Evolutionary conservation across 2,113 vertebrate genomes (phyloP).

Genomic region (Chionodraco myersi): DNA sequence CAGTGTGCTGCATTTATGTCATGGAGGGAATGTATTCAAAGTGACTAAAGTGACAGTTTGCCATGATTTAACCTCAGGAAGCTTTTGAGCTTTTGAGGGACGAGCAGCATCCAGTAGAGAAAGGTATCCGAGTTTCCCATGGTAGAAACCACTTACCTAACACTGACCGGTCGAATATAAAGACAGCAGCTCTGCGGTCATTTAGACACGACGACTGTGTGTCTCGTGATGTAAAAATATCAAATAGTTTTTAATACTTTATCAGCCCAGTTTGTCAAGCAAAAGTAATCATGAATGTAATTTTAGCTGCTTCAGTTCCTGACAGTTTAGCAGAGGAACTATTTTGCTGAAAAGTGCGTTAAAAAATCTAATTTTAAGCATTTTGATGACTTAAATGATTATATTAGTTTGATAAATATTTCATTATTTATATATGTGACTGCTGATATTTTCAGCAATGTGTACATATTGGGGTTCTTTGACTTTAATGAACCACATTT

Average conservation of each 20-base stretch:
- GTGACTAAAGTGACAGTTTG: not conserved
- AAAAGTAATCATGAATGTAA: too few species aligned
- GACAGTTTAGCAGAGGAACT: not conserved
- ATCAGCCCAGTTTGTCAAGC: not conserved
- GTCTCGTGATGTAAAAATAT: not conserved
- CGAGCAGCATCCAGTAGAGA: not conserved
- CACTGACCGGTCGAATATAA: not conserved
- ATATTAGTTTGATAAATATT: not conserved
- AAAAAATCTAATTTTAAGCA: slow-evolving; percentile 1
- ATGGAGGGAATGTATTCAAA: not conserved
- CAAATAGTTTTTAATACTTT: not conserved
- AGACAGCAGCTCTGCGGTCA: not conserved
- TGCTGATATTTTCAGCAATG: not conserved
- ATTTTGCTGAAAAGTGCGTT: not conserved
- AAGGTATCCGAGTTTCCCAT: not conserved
- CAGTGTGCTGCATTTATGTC: slow-evolving; percentile 35
- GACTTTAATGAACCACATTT: not conserved
- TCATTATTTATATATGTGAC: not conserved
- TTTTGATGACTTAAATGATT: not conserved
- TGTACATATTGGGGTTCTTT: not conserved
- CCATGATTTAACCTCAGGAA: not conserved
- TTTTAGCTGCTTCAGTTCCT: slow-evolving; percentile 1
- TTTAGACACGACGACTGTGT: not conserved
- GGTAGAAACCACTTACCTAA: not conserved
- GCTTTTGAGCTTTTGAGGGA: not conserved